Evolutionary conservation across 2,888 invertebrate species (phyloP), one percentile per base, ranked within the genome.

Genomic region (Dicranocentrus wangi): DNA sequence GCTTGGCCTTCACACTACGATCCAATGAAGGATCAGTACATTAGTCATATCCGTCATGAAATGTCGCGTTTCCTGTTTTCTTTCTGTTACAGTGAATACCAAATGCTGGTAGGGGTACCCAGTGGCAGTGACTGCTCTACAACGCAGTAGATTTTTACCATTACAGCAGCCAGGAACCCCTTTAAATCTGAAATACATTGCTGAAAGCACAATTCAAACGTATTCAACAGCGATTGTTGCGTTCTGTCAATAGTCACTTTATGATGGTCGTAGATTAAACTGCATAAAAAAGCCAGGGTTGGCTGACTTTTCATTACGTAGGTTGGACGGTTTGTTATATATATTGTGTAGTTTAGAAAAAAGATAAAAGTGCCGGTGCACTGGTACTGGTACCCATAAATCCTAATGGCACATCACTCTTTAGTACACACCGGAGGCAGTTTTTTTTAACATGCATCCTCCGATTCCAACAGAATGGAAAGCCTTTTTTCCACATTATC

Each of bases 371-470:
- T 58, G 70, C 55, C 68, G 68, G 70, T 70, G 55, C 27, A 39
- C 70, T 70, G 70, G n/a, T n/a, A n/a, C n/a, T n/a, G n/a, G 70
- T 70, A 68, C 68, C 58, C 58, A 70, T 70, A 70, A 70, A 70
- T 70, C 21, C 55, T 70, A 70, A 70, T 70, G 70, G 58, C 58
- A 55, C 55, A 42, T 70, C 23, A 42, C n/a, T 51, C 42, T 39
- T 32, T 55, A 19, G 55, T 55, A 68, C 28, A 55, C 58, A 55
- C 58, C 55, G 23, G 55, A 39, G 70, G 55, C 55, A 27, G 25
- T n/a, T 32, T 58, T 58, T 70, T 27, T 19, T 25, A 10, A 7
- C 7, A 39, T 13, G 7, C 8, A 39, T 8, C 39, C 7, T 39
- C 39, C 39, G 13, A 8, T 7, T 13, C 39, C 39, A 39, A 39